phyloP scores from a whole-genome alignment of 2,888 invertebrate genomes.

The Antheraea assamensis region DNA sequence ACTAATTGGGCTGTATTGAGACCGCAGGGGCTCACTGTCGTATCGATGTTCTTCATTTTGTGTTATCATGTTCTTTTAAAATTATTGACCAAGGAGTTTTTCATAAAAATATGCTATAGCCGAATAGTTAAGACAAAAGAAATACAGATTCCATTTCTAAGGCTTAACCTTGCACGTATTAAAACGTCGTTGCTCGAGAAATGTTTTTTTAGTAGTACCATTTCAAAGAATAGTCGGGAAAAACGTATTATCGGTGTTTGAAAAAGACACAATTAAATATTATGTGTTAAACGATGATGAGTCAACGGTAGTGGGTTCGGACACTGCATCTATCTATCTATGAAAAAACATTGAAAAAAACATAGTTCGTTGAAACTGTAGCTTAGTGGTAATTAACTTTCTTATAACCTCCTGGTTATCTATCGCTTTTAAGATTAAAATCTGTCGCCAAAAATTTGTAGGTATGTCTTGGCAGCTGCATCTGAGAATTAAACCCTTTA shows the following conservation, averaged over 20 bases:
- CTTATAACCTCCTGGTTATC: not conserved
- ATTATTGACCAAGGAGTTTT: conserved; percentile 2
- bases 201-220: too few relatives aligned
- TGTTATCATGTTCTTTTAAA: conserved; percentile 36
- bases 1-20: conserved; percentile 77
- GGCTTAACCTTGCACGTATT: too few relatives aligned
- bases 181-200: not conserved
- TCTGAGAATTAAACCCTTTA: not conserved
- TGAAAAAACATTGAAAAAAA: too few relatives aligned
- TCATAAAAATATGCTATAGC: not conserved
- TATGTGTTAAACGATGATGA: too few relatives aligned
- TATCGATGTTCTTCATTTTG: conserved; percentile 54
- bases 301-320: too few relatives aligned
- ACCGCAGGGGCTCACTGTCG: conserved; percentile 53
- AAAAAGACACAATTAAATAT: too few relatives aligned
- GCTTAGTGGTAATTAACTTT: too few relatives aligned
- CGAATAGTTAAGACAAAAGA: not conserved
- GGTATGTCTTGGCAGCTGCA: not conserved
- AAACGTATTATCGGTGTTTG: too few relatives aligned
- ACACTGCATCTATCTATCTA: too few relatives aligned
- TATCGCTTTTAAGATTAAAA: not conserved
- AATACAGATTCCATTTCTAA: not conserved
- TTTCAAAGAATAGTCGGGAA: too few relatives aligned
- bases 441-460: not conserved
- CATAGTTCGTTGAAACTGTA: too few relatives aligned